Conservation (phyloP, 1,140 invertebrate species). For the Physella acuta region DNA sequence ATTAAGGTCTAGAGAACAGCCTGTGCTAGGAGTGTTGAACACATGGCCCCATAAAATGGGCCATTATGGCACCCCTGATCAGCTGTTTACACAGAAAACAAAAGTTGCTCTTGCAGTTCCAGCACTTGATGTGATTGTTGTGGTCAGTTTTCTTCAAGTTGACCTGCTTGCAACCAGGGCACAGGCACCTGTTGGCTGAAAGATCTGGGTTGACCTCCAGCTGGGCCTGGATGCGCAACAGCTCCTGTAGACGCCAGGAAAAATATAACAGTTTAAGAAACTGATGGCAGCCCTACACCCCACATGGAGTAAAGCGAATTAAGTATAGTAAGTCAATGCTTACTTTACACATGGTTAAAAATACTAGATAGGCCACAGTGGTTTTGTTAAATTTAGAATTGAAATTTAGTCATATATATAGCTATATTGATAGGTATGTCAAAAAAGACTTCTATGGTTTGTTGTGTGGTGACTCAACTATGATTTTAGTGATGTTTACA, state of each 20-base stretch:
- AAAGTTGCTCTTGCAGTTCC: constrained; percentile 39
- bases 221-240: constrained; percentile 22
- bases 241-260: constrained; percentile 21
- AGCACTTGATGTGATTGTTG: constrained; percentile 47
- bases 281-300: too few species aligned
- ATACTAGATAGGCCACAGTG: too few species aligned
- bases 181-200: constrained; percentile 21
- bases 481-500: too few species aligned
- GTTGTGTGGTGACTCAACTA: too few species aligned
- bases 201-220: constrained; percentile 25
- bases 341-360: too few species aligned
- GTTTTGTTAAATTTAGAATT: too few species aligned
- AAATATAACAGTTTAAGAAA: too few species aligned
- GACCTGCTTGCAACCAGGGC: constrained; percentile 36
- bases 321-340: too few species aligned
- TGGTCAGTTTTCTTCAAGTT: constrained; percentile 31
- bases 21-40: constrained; percentile 33
- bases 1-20: neutral
- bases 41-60: constrained; percentile 35
- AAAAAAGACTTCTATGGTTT: too few species aligned
- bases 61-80: constrained; percentile 29
- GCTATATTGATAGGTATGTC: too few species aligned
- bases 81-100: constrained; percentile 38
- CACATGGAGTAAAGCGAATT: too few species aligned
- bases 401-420: too few species aligned